Evolutionary conservation across 2,888 invertebrate genomes (phyloP).

Genomic region (Drosophila meridiana): DNA sequence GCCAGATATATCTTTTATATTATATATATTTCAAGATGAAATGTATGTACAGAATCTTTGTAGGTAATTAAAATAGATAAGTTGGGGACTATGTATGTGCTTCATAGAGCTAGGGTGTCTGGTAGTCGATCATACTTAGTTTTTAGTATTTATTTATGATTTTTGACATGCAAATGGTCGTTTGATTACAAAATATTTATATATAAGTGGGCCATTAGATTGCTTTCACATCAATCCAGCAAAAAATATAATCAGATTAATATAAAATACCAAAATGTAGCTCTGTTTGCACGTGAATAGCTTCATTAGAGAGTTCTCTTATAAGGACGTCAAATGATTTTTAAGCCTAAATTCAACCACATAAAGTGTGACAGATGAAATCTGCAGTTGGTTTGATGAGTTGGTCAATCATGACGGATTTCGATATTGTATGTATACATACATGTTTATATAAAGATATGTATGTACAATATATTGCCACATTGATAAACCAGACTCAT

Average conservation of each 20-base stretch:
- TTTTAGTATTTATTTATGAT: background rate
- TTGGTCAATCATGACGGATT: slow-evolving; percentile 15
- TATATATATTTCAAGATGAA: background rate
- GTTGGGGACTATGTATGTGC: background rate
- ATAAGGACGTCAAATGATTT: background rate
- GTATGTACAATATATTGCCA: background rate
- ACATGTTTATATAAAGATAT: background rate
- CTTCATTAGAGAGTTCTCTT: background rate
- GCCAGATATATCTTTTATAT: background rate
- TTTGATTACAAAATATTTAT: slow-evolving; percentile 34
- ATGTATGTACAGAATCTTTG: background rate
- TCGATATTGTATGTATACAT: slow-evolving; percentile 8
- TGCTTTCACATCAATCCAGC: slow-evolving; percentile 27
- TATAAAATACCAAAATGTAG: background rate
- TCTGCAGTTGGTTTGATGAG: slow-evolving; percentile 19
- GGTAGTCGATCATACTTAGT: background rate
- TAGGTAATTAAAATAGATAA: background rate
- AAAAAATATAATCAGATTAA: background rate
- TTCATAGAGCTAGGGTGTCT: background rate
- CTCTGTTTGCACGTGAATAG: background rate
- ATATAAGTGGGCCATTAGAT: slow-evolving; percentile 45
- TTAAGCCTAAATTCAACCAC: background rate
- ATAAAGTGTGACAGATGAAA: background rate
- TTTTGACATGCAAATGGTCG: slow-evolving; percentile 14
- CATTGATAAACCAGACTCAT: slow-evolving; percentile 34